Evolutionary conservation across 2,113 vertebrate species (phyloP).

Genomic region (Barnardius zonarius): DNA sequence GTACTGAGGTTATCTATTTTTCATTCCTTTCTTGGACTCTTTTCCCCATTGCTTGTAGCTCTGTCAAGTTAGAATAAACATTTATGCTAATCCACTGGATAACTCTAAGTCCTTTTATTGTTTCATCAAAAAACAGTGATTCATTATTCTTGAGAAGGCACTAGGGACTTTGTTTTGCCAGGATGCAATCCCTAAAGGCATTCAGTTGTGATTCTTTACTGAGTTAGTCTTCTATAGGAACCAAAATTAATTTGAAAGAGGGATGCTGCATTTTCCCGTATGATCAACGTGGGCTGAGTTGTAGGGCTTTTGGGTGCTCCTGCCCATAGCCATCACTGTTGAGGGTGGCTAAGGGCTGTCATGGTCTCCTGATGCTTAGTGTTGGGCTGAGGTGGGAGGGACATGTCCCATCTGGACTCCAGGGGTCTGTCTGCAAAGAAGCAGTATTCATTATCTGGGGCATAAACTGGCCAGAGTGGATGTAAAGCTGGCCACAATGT

Average conservation of each 20-base stretch:
- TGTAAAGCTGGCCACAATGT: too few species aligned
- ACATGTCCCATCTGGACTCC: rapidly evolving
- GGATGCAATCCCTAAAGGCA: background rate
- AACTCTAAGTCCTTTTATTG: background rate
- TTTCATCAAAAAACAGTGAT: background rate
- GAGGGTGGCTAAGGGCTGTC: rapidly evolving
- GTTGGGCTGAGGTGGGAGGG: background rate
- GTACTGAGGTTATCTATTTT: background rate
- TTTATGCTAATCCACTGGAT: background rate
- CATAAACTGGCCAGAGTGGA: background rate
- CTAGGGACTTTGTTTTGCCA: background rate
- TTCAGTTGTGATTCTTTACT: background rate
- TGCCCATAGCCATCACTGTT: rapidly evolving
- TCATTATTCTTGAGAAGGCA: background rate
- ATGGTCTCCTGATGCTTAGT: background rate
- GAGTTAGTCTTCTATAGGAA: background rate
- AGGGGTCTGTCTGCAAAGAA: background rate
- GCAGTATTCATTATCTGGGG: background rate
- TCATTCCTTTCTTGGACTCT: background rate
- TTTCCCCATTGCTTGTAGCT: background rate
- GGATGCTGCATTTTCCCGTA: background rate
- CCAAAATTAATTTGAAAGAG: background rate
- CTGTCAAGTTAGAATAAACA: background rate
- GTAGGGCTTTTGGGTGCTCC: background rate
- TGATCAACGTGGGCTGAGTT: background rate